These are phyloP conservation scores for Chrysolina americana DNA, from an alignment of 2,888 invertebrate species.

Conservation along the genomic window DNA sequence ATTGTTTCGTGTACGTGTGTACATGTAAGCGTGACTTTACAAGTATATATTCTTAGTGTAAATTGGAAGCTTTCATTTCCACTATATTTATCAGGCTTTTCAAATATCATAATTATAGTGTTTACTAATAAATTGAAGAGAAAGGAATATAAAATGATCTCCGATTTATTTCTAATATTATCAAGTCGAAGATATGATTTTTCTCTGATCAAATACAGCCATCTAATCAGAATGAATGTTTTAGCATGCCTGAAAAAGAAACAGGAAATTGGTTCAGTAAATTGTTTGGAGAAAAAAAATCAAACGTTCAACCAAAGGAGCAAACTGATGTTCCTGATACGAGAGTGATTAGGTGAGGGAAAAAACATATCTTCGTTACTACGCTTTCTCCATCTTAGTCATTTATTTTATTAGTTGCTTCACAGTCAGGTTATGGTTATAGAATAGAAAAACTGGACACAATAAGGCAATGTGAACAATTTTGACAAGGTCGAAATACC, in stretches of 20 bases:
- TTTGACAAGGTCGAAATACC: too few relatives aligned
- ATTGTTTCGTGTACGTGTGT: too few relatives aligned
- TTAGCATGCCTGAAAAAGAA: slow-evolving; percentile 52
- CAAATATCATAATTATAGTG: too few relatives aligned
- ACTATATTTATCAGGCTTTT: too few relatives aligned
- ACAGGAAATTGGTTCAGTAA: slow-evolving; percentile 75
- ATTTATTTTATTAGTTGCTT: slow-evolving; percentile 39
- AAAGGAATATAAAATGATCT: too few relatives aligned
- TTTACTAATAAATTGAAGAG: too few relatives aligned
- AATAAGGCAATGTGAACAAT: too few relatives aligned
- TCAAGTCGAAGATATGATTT: slow-evolving; percentile 35
- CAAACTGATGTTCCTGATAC: slow-evolving; percentile 63
- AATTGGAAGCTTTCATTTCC: too few relatives aligned
- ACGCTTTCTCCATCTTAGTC: slow-evolving; percentile 18
- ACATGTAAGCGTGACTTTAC: too few relatives aligned
- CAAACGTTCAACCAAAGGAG: slow-evolving; percentile 57
- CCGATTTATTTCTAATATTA: background rate
- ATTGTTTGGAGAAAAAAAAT: slow-evolving; percentile 71
- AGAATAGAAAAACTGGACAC: too few relatives aligned
- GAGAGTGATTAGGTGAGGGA: slow-evolving; percentile 69
- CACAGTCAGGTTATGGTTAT: slow-evolving; percentile 34
- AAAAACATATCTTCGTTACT: slow-evolving; percentile 56
- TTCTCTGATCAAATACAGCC: background rate
- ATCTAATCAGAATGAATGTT: slow-evolving; percentile 49
- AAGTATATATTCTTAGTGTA: too few relatives aligned